Evolutionary conservation across 1,140 invertebrate species (phyloP).

Genomic region (Holotrichia oblita): DNA sequence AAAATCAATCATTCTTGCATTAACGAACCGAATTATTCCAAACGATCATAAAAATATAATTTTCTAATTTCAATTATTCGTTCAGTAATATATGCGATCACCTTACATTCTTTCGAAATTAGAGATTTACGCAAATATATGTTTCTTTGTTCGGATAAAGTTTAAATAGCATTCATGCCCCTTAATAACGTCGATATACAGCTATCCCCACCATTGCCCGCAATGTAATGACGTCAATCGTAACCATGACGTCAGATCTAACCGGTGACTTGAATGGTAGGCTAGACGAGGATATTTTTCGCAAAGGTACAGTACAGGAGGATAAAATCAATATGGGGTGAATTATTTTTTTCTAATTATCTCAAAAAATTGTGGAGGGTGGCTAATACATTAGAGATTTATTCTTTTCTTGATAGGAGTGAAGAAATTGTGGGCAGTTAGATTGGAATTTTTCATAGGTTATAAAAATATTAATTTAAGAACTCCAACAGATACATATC

Average conservation of each 20-base stretch:
- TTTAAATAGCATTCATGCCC: slow-evolving; percentile 25
- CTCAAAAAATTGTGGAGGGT: not conserved
- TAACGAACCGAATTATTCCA: too few relatives aligned
- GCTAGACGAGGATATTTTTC: slow-evolving; percentile 10
- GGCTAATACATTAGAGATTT: too few relatives aligned
- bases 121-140: not conserved
- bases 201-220: slow-evolving; percentile 6
- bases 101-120: too few relatives aligned
- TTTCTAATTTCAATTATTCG: too few relatives aligned
- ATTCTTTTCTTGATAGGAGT: too few relatives aligned
- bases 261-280: slow-evolving; percentile 32
- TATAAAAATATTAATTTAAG: too few relatives aligned
- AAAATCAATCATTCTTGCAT: too few relatives aligned
- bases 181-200: slow-evolving; percentile 17
- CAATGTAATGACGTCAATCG: slow-evolving; percentile 30
- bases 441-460: too few relatives aligned
- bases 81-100: too few relatives aligned
- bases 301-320: not conserved
- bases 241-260: slow-evolving; percentile 28
- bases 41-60: too few relatives aligned
- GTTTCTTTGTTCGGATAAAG: slow-evolving; percentile 3
- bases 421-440: too few relatives aligned
- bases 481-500: too few relatives aligned
- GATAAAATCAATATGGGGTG: not conserved
- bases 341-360: not conserved